phyloP scores from a whole-genome alignment of 1,140 invertebrate species.

The Daktulosphaira vitifoliae region DNA sequence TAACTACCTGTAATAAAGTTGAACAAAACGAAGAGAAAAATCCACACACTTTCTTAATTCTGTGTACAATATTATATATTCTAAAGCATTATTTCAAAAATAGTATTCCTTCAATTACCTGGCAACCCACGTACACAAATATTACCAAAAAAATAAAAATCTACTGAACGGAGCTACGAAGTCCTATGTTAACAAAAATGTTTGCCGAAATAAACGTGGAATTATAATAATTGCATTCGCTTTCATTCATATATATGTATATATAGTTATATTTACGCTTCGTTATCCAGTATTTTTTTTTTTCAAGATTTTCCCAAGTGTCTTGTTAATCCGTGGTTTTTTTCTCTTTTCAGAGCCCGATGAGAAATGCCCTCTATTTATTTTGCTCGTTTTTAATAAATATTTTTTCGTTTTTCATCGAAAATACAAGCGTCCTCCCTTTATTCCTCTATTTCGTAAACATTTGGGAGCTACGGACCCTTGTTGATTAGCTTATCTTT shows the following conservation, averaged over 20 bases:
- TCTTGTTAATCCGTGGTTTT: slow-evolving; percentile 11
- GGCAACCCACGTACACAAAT: too few relatives aligned
- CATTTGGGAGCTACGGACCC: neutral
- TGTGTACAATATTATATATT: too few relatives aligned
- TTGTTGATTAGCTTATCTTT: slow-evolving; percentile 4
- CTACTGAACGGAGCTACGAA: too few relatives aligned
- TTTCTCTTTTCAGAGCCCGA: neutral
- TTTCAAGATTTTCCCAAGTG: slow-evolving; percentile 24
- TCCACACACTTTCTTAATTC: too few relatives aligned
- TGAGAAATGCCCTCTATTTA: slow-evolving; percentile 24
- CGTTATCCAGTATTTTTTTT: slow-evolving; percentile 24
- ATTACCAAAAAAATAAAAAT: too few relatives aligned
- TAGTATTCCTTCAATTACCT: too few relatives aligned
- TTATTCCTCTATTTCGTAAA: neutral
- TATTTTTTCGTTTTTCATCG: neutral
- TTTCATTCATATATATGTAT: neutral
- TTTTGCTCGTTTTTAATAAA: slow-evolving; percentile 31
- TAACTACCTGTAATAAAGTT: too few relatives aligned
- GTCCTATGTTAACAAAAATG: slow-evolving; percentile 12
- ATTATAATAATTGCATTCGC: slow-evolving; percentile 19
- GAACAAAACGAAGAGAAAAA: too few relatives aligned
- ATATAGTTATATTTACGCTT: slow-evolving; percentile 27
- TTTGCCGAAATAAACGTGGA: slow-evolving; percentile 22
- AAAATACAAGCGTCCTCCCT: slow-evolving; percentile 1
- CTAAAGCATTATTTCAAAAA: too few relatives aligned